A percentile compares a stretch with the other conserved stretches of the same genome.
Conservation (phyloP, 2,113 vertebrate species). For the Lepisosteus oculatus region DNA sequence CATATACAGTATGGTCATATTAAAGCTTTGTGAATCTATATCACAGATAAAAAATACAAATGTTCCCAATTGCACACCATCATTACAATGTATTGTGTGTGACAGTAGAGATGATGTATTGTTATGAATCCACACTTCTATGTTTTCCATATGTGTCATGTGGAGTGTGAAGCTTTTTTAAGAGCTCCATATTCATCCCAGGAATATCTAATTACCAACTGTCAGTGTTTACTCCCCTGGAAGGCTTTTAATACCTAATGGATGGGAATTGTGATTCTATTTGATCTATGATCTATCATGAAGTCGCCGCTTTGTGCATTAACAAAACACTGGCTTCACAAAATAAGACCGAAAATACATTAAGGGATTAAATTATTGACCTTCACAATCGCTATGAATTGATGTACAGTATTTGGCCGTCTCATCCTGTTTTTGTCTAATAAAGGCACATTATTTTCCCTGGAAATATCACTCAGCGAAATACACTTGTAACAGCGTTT, state of each 20-base stretch:
- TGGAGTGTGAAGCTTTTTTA: neutral
- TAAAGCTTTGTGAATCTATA: no score
- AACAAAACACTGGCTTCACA: neutral
- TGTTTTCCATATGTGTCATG: neutral
- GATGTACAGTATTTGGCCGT: no score
- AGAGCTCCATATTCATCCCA: neutral
- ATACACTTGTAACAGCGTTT: no score
- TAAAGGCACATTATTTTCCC: no score
- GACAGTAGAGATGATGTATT: no score
- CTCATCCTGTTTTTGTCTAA: no score
- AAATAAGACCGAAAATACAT: slow-evolving; percentile 47
- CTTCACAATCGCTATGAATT: neutral
- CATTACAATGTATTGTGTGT: no score
- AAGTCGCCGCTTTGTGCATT: neutral
- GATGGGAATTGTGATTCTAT: neutral
- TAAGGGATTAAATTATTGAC: slow-evolving; percentile 61
- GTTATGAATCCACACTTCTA: neutral
- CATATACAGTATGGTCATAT: no score
- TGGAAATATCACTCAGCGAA: no score
- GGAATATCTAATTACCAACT: neutral
- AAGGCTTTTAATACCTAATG: slow-evolving; percentile 14
- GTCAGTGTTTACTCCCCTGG: neutral
- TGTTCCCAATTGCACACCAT: no score
- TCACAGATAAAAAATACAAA: no score
- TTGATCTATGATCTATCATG: neutral